Conservation (phyloP, 2,113 vertebrate species). For the Lepisosteus osseus region DNA sequence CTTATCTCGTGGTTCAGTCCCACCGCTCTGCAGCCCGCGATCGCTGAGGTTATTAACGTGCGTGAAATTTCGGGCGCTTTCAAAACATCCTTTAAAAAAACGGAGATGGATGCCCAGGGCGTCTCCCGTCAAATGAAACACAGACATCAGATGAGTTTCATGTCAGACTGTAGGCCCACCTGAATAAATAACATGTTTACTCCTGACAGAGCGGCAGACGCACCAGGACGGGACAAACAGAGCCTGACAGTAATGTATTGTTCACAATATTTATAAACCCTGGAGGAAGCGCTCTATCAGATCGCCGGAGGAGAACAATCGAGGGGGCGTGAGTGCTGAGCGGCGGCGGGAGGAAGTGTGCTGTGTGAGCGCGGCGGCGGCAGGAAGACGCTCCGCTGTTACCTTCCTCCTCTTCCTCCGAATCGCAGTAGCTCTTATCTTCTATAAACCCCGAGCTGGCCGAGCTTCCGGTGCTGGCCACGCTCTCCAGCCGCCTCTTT, state of each 20-base stretch:
- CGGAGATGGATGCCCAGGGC: no score
- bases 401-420: constrained; percentile 93
- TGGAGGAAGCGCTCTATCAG: constrained; percentile 63
- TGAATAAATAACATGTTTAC: constrained; percentile 8
- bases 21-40: no score
- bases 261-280: constrained; percentile 54
- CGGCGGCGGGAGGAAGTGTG: constrained; percentile 36
- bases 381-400: constrained; percentile 54
- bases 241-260: constrained; percentile 51
- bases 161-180: neutral
- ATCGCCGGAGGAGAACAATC: constrained; percentile 52
- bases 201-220: constrained; percentile 19
- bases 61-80: no score
- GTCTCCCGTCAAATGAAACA: no score
- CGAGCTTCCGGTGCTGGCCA: constrained; percentile 89
- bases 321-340: constrained; percentile 28
- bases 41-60: no score
- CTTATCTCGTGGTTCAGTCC: no score
- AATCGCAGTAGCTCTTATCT: constrained; percentile 93
- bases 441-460: constrained; percentile 91
- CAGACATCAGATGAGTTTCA: neutral
- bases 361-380: constrained; percentile 17
- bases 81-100: no score
- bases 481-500: constrained; percentile 85
- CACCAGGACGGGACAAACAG: constrained; percentile 50